Conservation (phyloP, 2,797 vertebrate species). For the Darevskia mixta region DNA sequence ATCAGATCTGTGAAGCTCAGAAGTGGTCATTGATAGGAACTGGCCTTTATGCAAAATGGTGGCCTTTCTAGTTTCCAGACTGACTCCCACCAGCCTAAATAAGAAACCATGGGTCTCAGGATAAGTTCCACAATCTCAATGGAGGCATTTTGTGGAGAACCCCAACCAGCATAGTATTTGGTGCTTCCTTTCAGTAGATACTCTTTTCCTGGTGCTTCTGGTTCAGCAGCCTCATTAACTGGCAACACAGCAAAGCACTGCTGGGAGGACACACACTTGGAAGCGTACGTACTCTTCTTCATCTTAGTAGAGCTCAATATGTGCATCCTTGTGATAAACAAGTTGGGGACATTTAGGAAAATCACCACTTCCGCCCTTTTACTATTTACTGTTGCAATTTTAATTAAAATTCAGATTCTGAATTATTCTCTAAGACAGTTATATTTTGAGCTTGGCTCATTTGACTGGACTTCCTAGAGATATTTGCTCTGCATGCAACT, state of each 20-base stretch:
- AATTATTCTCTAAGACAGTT: conserved; percentile 79
- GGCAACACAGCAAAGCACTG: background rate
- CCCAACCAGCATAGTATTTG: too few relatives aligned
- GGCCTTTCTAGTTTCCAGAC: background rate
- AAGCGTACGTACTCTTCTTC: background rate
- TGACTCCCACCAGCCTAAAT: too few relatives aligned
- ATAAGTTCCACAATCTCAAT: background rate
- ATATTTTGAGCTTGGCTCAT: conserved; percentile 73
- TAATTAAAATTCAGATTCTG: conserved; percentile 72
- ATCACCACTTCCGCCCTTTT: conserved; percentile 31
- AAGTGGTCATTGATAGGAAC: background rate
- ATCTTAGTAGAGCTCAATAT: background rate
- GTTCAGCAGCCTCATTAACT: background rate
- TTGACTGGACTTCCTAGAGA: conserved; percentile 6
- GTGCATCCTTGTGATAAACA: conserved; percentile 10
- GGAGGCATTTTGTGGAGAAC: background rate
- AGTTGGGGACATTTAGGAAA: conserved; percentile 27
- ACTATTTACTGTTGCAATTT: conserved; percentile 67
- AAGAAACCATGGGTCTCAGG: background rate
- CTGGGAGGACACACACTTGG: too few relatives aligned
- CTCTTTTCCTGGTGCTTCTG: background rate
- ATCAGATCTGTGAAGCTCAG: background rate
- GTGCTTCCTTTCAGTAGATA: background rate
- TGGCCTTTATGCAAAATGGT: background rate
- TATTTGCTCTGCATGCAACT: background rate